Evolutionary conservation across 2,888 invertebrate species (phyloP), one percentile per base, ranked within the genome.

Genomic region (Sesamia inferens): DNA sequence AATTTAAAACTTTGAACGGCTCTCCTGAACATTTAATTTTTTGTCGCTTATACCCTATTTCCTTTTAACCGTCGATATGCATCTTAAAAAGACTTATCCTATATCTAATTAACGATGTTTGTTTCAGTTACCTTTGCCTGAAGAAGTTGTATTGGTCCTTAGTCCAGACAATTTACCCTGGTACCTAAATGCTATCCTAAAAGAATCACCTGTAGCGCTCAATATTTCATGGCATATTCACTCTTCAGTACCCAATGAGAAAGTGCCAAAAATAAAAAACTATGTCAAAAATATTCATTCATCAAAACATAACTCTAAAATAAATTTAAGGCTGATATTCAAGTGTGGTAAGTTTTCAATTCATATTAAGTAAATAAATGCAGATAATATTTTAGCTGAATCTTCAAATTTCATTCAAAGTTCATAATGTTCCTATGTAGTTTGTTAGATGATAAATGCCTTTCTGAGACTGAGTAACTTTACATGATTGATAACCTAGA

Each of bases 321-420:
- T 97, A 42, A 96, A 97, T 73, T 82, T 98, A 47, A 97, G 97
- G 84, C 93, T 98, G 88, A 98, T 98, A 89, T 98, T 98, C 97
- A 98, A 98, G 96, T 95, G 97, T 93, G 97, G 98, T 98, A 96
- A 96, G 94, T 91, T 51, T 68, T 8, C 10, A 62, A 54, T 61
- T 31, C 6, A 24, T 70, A 61, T 51, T 55, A 13, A 47, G 24
- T 42, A 58, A 7, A 42, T 44, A 24, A 44, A 44, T 44, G 44
- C 44, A 44, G 19, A 13, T 68, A 13, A 16, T 4, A 3, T 68
- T 39, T 62, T 24, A 66, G 16, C 6, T 24, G 19, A 19, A 24
- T 2, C 22, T 68, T 47, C 5, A 39, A 1, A 58, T 24, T 24
- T 67, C 19, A 39, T 54, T 65, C 5, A n/a, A 51, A 22, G 8